These are phyloP conservation scores for Synanthedon tipuliformis DNA, from an alignment of 2,888 invertebrate genomes.

Conservation along the genomic window DNA sequence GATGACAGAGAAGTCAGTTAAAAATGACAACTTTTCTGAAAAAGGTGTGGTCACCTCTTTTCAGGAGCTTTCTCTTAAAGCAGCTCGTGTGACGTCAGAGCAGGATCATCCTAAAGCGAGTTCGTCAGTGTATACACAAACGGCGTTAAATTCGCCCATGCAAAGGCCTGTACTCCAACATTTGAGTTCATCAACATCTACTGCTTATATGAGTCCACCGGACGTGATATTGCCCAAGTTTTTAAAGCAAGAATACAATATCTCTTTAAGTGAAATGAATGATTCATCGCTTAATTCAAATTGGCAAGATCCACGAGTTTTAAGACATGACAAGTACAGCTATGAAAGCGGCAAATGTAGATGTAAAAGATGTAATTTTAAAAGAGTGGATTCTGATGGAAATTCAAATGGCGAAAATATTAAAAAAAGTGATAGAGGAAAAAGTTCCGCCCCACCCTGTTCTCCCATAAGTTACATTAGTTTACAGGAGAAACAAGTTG, in stretches of 20 bases:
- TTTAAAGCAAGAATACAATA: constrained; percentile 21
- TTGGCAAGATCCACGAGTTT: background rate
- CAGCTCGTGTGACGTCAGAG: constrained; percentile 15
- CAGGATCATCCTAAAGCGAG: constrained; percentile 18
- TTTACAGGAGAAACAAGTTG: constrained; percentile 6
- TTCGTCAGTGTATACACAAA: constrained; percentile 52
- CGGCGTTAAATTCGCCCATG: constrained; percentile 35
- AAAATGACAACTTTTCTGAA: constrained; percentile 12
- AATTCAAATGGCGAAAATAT: constrained; percentile 7
- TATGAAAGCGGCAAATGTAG: constrained; percentile 13
- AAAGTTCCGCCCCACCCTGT: constrained; percentile 30
- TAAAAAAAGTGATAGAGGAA: constrained; percentile 8
- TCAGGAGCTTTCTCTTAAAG: constrained; percentile 18
- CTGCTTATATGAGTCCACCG: constrained; percentile 65
- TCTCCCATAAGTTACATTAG: constrained; percentile 19
- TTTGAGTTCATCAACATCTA: constrained; percentile 63
- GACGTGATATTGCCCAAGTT: constrained; percentile 48
- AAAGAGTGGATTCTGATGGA: constrained; percentile 9
- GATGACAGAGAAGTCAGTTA: constrained; percentile 1
- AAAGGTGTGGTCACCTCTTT: constrained; percentile 26
- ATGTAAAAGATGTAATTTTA: constrained; percentile 23
- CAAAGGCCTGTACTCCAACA: constrained; percentile 42
- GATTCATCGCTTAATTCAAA: background rate
- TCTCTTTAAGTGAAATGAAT: background rate
- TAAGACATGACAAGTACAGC: background rate